Conservation (phyloP, 1,140 invertebrate species). For the Melanaphis sacchari region DNA sequence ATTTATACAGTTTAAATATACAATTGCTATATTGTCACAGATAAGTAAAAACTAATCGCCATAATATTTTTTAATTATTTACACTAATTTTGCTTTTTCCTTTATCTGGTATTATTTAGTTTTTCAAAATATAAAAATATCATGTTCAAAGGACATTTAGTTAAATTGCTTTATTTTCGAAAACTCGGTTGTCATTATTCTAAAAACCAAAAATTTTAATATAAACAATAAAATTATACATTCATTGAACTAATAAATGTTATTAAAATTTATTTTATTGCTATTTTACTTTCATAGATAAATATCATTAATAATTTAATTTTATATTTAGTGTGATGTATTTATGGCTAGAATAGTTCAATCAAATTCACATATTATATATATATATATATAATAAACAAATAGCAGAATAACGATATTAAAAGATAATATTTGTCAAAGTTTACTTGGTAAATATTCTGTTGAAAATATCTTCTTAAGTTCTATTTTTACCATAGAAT, state of each 20-base stretch:
- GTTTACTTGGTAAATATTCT: background rate
- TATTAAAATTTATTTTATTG: background rate
- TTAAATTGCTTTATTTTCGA: background rate
- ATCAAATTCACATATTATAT: background rate
- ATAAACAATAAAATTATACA: background rate
- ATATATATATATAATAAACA: background rate
- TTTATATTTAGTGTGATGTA: background rate
- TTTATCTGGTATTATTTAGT: background rate
- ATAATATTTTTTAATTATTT: background rate
- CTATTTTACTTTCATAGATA: background rate
- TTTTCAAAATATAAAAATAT: background rate
- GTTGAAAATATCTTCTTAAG: background rate
- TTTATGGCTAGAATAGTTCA: background rate
- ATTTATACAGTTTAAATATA: too few relatives aligned
- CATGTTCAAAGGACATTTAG: background rate
- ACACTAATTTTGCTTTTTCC: background rate
- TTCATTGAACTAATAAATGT: background rate
- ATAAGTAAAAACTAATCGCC: background rate
- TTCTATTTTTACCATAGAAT: background rate
- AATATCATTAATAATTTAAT: background rate
- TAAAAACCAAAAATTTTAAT: background rate
- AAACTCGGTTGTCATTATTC: background rate
- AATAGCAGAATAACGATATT: background rate
- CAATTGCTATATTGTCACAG: background rate
- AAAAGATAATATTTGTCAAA: background rate